A percentile compares a stretch with the other conserved stretches of the same genome.
Evolutionary conservation across 2,113 vertebrate genomes (phyloP).

Genomic region (Butorides virescens): DNA sequence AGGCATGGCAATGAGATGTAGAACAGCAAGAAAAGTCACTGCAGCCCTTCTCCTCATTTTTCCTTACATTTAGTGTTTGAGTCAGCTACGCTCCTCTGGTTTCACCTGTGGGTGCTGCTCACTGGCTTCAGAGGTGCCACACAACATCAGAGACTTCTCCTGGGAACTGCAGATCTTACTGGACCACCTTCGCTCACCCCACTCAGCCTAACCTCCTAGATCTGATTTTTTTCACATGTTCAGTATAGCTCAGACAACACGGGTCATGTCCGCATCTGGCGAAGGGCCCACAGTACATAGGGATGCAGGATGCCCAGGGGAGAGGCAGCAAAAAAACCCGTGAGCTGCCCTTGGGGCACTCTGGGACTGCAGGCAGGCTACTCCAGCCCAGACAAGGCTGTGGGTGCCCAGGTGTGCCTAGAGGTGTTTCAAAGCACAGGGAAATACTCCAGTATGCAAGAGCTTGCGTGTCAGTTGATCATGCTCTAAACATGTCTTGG

Average conservation of each 20-base stretch:
- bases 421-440: background rate
- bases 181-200: background rate
- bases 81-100: background rate
- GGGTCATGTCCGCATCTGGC: accelerated
- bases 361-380: accelerated
- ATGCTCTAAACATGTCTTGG: background rate
- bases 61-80: background rate
- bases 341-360: background rate
- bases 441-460: background rate
- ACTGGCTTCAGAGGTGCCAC: background rate
- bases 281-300: no score
- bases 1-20: background rate
- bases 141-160: background rate
- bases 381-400: background rate
- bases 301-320: background rate
- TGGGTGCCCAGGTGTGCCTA: background rate
- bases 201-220: background rate
- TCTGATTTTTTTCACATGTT: background rate
- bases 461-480: background rate
- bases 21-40: background rate
- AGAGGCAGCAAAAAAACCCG: background rate
- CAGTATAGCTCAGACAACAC: background rate
- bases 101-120: background rate
- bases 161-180: background rate
- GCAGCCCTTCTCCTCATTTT: background rate